These are phyloP conservation scores for Oeneis ivallda DNA, from an alignment of 2,888 invertebrate genomes.

Conservation along the genomic window DNA sequence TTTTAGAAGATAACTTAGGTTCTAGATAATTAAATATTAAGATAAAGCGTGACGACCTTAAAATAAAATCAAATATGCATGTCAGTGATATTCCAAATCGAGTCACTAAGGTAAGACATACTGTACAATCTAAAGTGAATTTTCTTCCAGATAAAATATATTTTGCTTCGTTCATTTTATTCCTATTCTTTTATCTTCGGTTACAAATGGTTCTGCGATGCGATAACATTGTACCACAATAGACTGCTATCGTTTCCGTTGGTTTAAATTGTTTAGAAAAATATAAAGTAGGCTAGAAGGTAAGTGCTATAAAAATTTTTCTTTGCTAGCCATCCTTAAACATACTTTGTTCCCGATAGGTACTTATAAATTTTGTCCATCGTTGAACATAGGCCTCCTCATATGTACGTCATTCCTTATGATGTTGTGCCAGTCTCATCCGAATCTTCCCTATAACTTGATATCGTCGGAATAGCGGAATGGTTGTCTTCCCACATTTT, in stretches of 20 bases:
- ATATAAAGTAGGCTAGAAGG: neutral
- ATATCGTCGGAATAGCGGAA: too few relatives aligned
- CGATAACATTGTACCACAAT: slow-evolving; percentile 17
- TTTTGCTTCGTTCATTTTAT: slow-evolving; percentile 11
- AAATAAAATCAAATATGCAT: neutral
- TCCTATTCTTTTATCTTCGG: slow-evolving; percentile 17
- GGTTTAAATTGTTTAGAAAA: slow-evolving; percentile 15
- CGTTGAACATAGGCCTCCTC: too few relatives aligned
- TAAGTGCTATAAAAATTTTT: neutral
- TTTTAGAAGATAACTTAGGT: too few relatives aligned
- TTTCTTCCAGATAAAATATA: slow-evolving; percentile 12
- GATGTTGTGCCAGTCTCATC: too few relatives aligned
- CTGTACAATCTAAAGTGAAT: neutral
- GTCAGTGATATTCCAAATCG: neutral
- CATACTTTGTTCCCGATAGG: too few relatives aligned
- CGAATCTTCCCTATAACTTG: too few relatives aligned
- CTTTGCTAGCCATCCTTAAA: too few relatives aligned
- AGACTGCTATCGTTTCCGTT: slow-evolving; percentile 16
- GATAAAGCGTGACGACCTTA: too few relatives aligned
- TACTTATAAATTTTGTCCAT: too few relatives aligned
- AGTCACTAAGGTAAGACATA: slow-evolving; percentile 5
- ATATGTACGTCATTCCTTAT: too few relatives aligned
- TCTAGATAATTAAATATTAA: too few relatives aligned
- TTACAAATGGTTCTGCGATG: slow-evolving; percentile 15
- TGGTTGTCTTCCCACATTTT: too few relatives aligned